A percentile compares a stretch with the other conserved stretches of the same genome.
These are phyloP conservation scores for Phataginus tricuspis DNA, from an alignment of 2,797 vertebrate genomes.

Conservation along the genomic window DNA sequence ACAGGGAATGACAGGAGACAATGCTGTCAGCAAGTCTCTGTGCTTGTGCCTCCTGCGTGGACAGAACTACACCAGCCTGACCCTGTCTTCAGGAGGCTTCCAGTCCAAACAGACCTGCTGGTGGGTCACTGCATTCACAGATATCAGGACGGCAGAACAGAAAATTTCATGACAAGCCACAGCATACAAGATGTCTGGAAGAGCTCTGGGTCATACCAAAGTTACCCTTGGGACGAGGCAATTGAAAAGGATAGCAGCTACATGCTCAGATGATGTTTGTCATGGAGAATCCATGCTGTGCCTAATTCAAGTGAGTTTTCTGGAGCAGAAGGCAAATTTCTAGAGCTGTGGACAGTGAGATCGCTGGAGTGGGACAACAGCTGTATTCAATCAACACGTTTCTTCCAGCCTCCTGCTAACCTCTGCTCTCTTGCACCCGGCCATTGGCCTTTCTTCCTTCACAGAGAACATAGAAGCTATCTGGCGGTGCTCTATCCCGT, in stretches of 20 bases:
- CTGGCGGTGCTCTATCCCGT: background rate
- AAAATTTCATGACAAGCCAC: background rate
- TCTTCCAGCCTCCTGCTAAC: background rate
- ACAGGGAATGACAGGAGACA: too few species aligned
- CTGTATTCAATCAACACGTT: background rate
- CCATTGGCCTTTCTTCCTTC: background rate
- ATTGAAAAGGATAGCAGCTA: background rate
- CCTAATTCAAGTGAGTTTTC: slow-evolving; percentile 4
- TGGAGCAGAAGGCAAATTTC: background rate
- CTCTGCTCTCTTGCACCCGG: background rate
- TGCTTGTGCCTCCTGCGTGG: too few species aligned
- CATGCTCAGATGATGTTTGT: background rate
- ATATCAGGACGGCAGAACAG: background rate
- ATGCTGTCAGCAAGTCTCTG: too few species aligned
- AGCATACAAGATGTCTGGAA: background rate
- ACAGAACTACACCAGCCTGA: too few species aligned
- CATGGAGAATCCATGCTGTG: background rate
- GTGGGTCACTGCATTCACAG: background rate
- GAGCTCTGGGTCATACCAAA: background rate
- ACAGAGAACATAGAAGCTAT: background rate
- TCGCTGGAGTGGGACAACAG: background rate
- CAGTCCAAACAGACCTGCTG: too few species aligned
- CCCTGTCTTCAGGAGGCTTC: too few species aligned
- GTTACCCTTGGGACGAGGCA: background rate
- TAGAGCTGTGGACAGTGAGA: background rate